Base-by-base conservation (phyloP, 2,113 vertebrate genomes). In the Melanotaenia duboulayi region DNA sequence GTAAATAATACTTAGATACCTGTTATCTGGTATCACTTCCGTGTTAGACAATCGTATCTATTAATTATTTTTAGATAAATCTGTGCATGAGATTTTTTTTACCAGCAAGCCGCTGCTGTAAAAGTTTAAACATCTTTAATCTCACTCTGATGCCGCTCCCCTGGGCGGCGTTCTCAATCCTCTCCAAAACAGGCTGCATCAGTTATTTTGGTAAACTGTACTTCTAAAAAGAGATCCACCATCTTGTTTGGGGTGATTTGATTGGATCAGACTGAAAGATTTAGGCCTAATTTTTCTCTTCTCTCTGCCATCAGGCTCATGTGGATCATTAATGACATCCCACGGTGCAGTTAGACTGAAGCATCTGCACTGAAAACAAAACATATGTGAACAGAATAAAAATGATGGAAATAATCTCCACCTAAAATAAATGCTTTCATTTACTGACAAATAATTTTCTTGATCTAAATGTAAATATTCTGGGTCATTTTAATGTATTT, bases 1-100 rank as follows among this genome's bases (percentile, higher is more conserved):
- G 98, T 98, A 49, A 52, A 52, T 11, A 23, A 46, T 46, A 11
- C 22, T 24, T 22, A 22, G 11, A 28, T 32, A 11, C 52, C 50
- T 10, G 11, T 11, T 48, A 0, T 7, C 32, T 35, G 32, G 32
- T 35, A 7, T 35, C 32, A 14, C 9, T 8, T 28, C 28, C 28
- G 6, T n/a, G 28, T 6, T 28, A 6, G 49, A 7, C 12, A 16
- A 39, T 60, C 20, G 44, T 13, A 12, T 58, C 24, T 20, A 10
- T 0, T n/a, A n/a, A n/a, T n/a, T n/a, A n/a, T n/a, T n/a, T n/a
- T n/a, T n/a, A n/a, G 2, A 65, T 11, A 19, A 28, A 51, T 22
- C 35, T 11, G 57, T 5, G 24, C 9, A 2, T 54, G 56, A 49
- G 46, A 51, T 35, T 22, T 35, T 35, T 23, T 50, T 37, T 54